phyloP scores from a whole-genome alignment of 2,113 vertebrate genomes.

The Cyprinodon brontotheroides region DNA sequence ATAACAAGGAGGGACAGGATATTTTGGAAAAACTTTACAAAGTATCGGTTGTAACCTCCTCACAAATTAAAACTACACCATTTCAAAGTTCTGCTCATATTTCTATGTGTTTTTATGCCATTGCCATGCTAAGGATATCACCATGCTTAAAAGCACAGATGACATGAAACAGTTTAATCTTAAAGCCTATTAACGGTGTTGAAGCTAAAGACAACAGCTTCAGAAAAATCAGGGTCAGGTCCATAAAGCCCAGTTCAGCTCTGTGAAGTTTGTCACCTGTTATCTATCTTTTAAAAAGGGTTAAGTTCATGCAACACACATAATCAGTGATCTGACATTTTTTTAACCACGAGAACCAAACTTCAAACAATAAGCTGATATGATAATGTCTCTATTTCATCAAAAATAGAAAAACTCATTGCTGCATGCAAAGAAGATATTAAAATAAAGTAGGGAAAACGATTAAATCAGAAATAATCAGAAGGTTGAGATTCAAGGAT shows the following conservation, averaged over 20 bases:
- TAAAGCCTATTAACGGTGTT: neutral
- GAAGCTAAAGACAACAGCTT: neutral
- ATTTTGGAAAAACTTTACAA: conserved; percentile 39
- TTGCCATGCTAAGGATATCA: conserved; percentile 12
- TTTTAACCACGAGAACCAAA: neutral
- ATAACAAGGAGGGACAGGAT: conserved; percentile 16
- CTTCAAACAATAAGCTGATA: neutral
- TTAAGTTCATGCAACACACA: neutral
- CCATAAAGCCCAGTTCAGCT: no score
- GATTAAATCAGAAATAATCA: no score
- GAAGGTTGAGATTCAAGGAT: no score
- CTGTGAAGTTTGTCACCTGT: no score
- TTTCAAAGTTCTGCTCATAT: conserved; percentile 45
- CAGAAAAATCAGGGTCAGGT: neutral
- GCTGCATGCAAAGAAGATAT: no score
- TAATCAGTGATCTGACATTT: neutral
- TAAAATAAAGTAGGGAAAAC: no score
- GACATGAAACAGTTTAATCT: conserved; percentile 14
- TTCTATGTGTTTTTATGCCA: neutral
- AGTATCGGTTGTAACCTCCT: neutral
- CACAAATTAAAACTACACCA: conserved; percentile 57
- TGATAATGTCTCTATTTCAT: neutral
- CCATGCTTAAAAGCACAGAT: conserved; percentile 1
- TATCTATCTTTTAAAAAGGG: no score
- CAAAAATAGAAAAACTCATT: neutral